A percentile compares a stretch with the other conserved stretches of the same genome.
Conservation (phyloP, 2,888 invertebrate genomes). For the Pseudolycoriella hygida region DNA sequence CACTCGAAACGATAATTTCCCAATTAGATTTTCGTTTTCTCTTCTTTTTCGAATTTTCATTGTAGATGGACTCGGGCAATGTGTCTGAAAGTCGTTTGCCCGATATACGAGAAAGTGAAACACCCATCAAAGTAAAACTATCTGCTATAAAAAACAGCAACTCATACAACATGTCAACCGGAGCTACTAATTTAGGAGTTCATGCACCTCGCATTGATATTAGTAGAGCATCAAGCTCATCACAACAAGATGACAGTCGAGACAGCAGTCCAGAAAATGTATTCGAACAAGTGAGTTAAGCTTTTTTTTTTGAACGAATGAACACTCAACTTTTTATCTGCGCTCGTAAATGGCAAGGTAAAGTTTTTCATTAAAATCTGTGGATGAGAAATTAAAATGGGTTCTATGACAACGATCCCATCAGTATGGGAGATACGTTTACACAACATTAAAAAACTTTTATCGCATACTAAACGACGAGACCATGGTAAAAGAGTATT, state of each 20-base stretch:
- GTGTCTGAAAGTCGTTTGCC: constrained; percentile 40
- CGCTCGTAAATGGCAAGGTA: too few species aligned
- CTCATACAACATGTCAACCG: constrained; percentile 16
- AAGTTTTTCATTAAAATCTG: too few species aligned
- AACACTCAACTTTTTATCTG: too few species aligned
- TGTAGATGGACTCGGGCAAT: constrained; percentile 29
- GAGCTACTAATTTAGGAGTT: constrained; percentile 20
- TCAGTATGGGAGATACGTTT: too few species aligned
- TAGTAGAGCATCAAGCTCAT: constrained; percentile 74
- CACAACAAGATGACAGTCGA: constrained; percentile 63
- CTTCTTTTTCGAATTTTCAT: constrained; percentile 1
- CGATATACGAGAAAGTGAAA: constrained; percentile 35
- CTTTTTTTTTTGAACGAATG: background rate
- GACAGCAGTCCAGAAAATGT: constrained; percentile 75
- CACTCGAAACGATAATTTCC: too few species aligned
- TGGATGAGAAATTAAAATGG: too few species aligned
- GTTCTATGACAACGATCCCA: too few species aligned
- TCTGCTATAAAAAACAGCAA: constrained; percentile 7
- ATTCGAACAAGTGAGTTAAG: constrained; percentile 40
- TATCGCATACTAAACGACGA: too few species aligned
- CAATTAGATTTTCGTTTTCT: constrained; percentile 2
- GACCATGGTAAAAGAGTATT: too few species aligned
- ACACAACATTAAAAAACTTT: too few species aligned
- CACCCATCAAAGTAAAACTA: constrained; percentile 13
- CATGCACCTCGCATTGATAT: constrained; percentile 70